phyloP scores from a whole-genome alignment of 2,797 vertebrate genomes.

The Halcyon leucocephala region DNA sequence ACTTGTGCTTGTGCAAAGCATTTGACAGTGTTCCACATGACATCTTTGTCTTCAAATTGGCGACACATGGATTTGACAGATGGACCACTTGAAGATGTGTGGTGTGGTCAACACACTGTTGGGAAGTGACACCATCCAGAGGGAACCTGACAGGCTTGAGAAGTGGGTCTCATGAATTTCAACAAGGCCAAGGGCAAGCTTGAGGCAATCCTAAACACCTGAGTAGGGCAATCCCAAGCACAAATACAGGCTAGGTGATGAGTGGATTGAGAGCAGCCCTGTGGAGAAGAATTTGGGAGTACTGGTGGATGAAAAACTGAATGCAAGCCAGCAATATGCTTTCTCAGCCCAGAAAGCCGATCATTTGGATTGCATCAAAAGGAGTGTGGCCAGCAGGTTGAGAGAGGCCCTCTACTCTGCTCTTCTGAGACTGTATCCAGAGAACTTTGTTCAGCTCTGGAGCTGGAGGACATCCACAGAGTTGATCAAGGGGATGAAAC shows the following conservation, averaged over 20 bases:
- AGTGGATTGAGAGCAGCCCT: no score
- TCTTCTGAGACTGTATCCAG: neutral
- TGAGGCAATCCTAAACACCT: no score
- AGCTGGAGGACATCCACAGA: neutral
- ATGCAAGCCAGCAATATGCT: no score
- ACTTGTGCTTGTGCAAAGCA: neutral
- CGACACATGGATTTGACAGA: neutral
- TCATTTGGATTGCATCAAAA: neutral
- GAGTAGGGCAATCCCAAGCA: no score
- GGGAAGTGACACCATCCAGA: neutral
- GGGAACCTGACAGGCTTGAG: neutral
- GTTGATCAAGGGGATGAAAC: neutral
- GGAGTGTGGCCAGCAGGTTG: neutral
- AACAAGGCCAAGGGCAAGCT: no score
- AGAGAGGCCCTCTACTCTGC: neutral
- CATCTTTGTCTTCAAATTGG: neutral
- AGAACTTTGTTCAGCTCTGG: no score
- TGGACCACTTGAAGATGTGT: no score
- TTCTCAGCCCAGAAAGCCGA: neutral
- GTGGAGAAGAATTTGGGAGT: neutral
- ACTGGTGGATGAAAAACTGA: no score
- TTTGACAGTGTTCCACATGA: neutral
- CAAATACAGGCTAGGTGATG: no score
- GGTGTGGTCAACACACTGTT: no score
- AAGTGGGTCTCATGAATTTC: no score